Base-by-base conservation (phyloP, 1,140 invertebrate genomes). In the Scylla paramamosain region DNA sequence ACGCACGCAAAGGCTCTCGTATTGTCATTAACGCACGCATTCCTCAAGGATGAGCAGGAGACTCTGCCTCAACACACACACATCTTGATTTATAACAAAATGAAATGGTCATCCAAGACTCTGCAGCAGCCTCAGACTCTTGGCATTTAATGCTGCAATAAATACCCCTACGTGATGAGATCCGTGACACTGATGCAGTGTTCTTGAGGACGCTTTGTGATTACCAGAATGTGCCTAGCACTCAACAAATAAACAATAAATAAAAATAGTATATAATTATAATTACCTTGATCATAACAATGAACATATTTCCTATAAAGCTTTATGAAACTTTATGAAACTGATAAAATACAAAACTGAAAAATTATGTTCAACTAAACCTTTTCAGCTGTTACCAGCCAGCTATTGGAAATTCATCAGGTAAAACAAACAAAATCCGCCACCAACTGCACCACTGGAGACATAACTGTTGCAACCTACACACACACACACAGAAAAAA, bases 221-320 rank as follows among this genome's bases (percentile, higher is more conserved):
- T 59, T 12, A 59, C 52, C 52, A 12, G 16, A 12, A 20, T 12
- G 52, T 59, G 12, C 52, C 52, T 59, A 59, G 12, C 52, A 59
- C 52, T 59, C 25, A 48, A 90, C 29, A 90, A 48, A 48, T 45
- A 48, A 90, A 48, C 45, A 48, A 93, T 93, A 48, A n/a, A 93
- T 93, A 93, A 84, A 82, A 84, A 93, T 86, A 25, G 20, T 29
- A 84, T 0, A 93, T 16, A 67, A 29, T 91, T 29, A 91, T 91
- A 46, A 46, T 39, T 6, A 39, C 39, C 39, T 39, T 39, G 39
- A 39, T 4, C 46, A 91, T 91, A 46, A 46, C 4, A 29, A 91
- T 91, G 20, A 25, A n/a, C 16, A 91, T 91, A 0, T 77, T 1
- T 0, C n/a, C 20, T 32, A 32, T 88, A 20, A 88, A 45, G 14